Conservation (phyloP, 2,888 invertebrate genomes). For the Ceratothoa steindachneri region DNA sequence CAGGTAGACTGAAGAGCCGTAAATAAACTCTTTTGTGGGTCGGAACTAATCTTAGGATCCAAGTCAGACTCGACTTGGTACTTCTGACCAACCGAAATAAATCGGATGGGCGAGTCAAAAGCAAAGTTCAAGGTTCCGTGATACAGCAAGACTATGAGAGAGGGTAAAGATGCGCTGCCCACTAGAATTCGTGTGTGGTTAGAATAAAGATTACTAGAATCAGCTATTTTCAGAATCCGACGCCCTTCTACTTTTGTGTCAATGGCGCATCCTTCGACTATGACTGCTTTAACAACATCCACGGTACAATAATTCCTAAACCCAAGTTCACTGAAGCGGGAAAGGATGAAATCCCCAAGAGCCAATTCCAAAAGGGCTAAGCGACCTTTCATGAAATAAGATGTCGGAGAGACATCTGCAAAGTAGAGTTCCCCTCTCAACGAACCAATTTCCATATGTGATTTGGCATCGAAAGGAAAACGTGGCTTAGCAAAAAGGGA, state of each 20-base stretch:
- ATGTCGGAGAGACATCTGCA: neutral
- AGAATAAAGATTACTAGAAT: neutral
- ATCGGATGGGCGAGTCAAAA: neutral
- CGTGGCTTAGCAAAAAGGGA: neutral
- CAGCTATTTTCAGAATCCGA: neutral
- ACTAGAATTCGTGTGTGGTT: neutral
- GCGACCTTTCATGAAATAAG: neutral
- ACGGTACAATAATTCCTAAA: neutral
- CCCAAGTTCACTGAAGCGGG: neutral
- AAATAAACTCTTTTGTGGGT: neutral
- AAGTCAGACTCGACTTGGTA: neutral
- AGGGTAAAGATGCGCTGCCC: neutral
- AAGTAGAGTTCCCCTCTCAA: neutral
- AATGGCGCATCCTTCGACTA: neutral
- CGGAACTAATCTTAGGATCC: neutral
- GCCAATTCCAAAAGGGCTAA: neutral
- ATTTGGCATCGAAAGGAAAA: neutral
- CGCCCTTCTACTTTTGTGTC: neutral
- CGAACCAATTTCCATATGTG: neutral
- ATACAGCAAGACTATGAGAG: neutral
- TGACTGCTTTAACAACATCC: neutral
- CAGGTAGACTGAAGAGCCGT: neutral
- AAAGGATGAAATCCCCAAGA: neutral
- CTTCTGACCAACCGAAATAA: neutral
- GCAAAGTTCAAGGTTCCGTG: neutral